A percentile compares a stretch with the other conserved stretches of the same genome.
phyloP scores from a whole-genome alignment of 2,888 invertebrate genomes.

The Lordiphosa andalusiaca region DNA sequence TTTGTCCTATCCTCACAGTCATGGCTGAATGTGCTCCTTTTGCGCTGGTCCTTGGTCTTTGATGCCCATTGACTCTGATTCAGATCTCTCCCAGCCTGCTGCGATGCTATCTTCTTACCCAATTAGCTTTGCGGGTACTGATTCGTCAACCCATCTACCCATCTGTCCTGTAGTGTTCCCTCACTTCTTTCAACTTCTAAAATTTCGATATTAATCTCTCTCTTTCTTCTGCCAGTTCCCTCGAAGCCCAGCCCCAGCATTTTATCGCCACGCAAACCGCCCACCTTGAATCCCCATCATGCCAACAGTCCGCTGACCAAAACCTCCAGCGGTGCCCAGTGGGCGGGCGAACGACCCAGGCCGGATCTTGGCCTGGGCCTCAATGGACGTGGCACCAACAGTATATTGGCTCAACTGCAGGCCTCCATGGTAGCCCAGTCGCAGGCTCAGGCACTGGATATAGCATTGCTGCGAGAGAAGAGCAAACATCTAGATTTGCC shows the following conservation, averaged over 20 bases:
- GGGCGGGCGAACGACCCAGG: conserved; percentile 77
- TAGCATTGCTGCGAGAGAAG: conserved; percentile 91
- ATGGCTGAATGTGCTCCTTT: no score
- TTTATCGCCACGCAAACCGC: conserved; percentile 70
- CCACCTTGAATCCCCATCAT: conserved; percentile 65
- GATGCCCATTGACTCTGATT: no score
- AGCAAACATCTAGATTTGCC: conserved; percentile 94
- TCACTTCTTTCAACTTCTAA: background rate
- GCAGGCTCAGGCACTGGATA: conserved; percentile 83
- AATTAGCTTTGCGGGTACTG: no score
- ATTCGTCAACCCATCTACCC: no score
- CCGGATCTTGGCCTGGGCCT: conserved; percentile 60
- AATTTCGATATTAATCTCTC: conserved; percentile 4
- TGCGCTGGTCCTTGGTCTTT: no score
- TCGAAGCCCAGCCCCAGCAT: conserved; percentile 71
- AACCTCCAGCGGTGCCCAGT: conserved; percentile 77
- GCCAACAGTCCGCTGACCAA: conserved; percentile 75
- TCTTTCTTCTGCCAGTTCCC: conserved; percentile 68
- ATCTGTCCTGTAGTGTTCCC: no score
- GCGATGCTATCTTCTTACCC: no score
- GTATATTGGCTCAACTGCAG: conserved; percentile 76
- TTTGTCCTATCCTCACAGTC: no score
- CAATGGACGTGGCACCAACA: conserved; percentile 63
- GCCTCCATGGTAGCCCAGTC: conserved; percentile 66
- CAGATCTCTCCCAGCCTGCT: no score